Conservation (phyloP, 2,113 vertebrate species). For the Saccopteryx leptura region DNA sequence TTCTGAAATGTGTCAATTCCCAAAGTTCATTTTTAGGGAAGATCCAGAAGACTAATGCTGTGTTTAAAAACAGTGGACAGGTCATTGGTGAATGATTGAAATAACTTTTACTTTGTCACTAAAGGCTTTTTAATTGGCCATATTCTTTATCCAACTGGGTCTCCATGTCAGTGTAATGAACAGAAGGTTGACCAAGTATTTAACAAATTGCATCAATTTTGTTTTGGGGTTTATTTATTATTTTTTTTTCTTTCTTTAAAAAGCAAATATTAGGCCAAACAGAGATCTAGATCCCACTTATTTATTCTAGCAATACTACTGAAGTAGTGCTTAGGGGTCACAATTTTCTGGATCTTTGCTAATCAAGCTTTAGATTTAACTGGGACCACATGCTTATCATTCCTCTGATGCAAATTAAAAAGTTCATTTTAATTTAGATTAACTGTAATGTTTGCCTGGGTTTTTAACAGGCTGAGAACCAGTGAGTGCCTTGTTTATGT, state of each 20-base stretch:
- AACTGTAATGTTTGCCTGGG: constrained; percentile 79
- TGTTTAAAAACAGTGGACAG: constrained; percentile 55
- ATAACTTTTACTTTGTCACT: constrained; percentile 49
- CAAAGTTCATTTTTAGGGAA: constrained; percentile 56
- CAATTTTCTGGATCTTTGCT: constrained; percentile 68
- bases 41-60: constrained; percentile 41
- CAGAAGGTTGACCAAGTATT: constrained; percentile 44
- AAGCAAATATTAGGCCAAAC: constrained; percentile 36
- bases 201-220: constrained; percentile 36
- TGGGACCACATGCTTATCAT: constrained; percentile 61
- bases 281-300: neutral
- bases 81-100: constrained; percentile 35
- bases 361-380: constrained; percentile 68
- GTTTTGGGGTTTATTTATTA: neutral
- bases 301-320: constrained; percentile 58
- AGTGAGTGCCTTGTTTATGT: constrained; percentile 84
- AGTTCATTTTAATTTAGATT: constrained; percentile 74
- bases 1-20: constrained; percentile 57
- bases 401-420: constrained; percentile 65
- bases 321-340: constrained; percentile 53
- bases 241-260: constrained; percentile 24
- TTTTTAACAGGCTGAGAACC: constrained; percentile 80
- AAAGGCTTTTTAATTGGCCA: constrained; percentile 61
- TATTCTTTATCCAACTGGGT: constrained; percentile 24
- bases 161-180: constrained; percentile 21